Evolutionary conservation across 2,797 vertebrate species (phyloP).

Genomic region (Huso huso): DNA sequence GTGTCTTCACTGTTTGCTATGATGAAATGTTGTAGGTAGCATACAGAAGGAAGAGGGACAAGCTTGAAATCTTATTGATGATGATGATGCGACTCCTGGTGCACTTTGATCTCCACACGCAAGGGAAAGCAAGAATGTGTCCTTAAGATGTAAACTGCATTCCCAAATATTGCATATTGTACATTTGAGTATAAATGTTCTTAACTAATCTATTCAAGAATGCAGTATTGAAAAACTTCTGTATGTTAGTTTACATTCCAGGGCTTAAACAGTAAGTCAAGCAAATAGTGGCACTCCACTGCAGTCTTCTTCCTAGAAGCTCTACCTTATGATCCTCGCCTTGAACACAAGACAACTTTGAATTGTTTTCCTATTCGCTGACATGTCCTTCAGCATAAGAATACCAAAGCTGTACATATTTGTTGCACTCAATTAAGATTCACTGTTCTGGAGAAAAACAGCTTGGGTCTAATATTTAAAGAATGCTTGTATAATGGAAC

Average conservation of each 20-base stretch:
- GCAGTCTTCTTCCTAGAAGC: not conserved
- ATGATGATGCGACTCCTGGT: slow-evolving; percentile 43
- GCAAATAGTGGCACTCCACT: not conserved
- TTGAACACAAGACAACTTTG: not conserved
- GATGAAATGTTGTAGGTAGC: slow-evolving; percentile 32
- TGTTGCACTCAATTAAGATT: slow-evolving; percentile 52
- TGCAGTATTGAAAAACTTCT: slow-evolving; percentile 35
- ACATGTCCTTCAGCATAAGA: too few relatives aligned
- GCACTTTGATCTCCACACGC: slow-evolving; percentile 18
- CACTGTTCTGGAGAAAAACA: slow-evolving; percentile 37
- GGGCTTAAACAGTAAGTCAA: not conserved
- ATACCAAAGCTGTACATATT: too few relatives aligned
- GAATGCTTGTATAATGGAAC: too few relatives aligned
- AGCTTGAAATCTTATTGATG: slow-evolving; percentile 30
- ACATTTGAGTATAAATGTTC: slow-evolving; percentile 37
- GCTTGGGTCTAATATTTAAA: too few relatives aligned
- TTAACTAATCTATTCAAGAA: slow-evolving; percentile 39
- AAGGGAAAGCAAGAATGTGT: slow-evolving; percentile 37
- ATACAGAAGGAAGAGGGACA: slow-evolving; percentile 22
- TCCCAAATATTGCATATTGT: slow-evolving; percentile 34
- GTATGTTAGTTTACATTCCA: slow-evolving; percentile 46
- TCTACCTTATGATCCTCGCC: not conserved
- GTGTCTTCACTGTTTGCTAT: not conserved
- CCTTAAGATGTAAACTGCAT: slow-evolving; percentile 34
- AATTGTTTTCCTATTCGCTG: too few relatives aligned